These are phyloP conservation scores for Emydocephalus ijimae DNA, from an alignment of 2,113 vertebrate genomes.

Conservation along the genomic window DNA sequence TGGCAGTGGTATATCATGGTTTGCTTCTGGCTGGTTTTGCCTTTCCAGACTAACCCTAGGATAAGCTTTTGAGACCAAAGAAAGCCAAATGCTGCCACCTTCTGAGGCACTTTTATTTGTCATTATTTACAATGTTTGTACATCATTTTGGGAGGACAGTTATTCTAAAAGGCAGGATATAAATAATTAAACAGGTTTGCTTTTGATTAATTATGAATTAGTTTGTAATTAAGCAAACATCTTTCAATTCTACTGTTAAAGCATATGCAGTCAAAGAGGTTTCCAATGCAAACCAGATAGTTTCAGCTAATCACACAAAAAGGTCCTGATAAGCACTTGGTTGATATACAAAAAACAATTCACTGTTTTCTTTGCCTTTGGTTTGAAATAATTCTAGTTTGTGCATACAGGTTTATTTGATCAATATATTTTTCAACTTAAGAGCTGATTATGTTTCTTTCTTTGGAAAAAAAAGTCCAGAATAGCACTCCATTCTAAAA, in stretches of 20 bases:
- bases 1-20: not conserved
- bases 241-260: conserved; percentile 37
- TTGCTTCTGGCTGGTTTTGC: not conserved
- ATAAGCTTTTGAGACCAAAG: not conserved
- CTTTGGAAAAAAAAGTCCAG: conserved; percentile 24
- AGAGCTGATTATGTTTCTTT: conserved; percentile 44
- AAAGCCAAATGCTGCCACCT: not conserved
- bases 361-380: conserved; percentile 25
- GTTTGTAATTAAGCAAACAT: not conserved
- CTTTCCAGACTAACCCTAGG: not conserved
- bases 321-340: conserved; percentile 31
- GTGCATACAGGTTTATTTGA: conserved; percentile 26
- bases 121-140: not conserved
- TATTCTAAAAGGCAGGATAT: not conserved
- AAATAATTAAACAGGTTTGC: not conserved
- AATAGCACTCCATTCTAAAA: not conserved
- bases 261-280: conserved; percentile 40
- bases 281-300: conserved; percentile 31
- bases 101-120: not conserved
- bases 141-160: not conserved
- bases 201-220: not conserved
- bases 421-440: conserved; percentile 25
- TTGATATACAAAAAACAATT: conserved; percentile 52
- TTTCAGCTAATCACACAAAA: conserved; percentile 47
- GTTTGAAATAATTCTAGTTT: conserved; percentile 36